These are phyloP conservation scores for Tholera decimalis DNA, from an alignment of 2,888 invertebrate genomes.

Conservation along the genomic window DNA sequence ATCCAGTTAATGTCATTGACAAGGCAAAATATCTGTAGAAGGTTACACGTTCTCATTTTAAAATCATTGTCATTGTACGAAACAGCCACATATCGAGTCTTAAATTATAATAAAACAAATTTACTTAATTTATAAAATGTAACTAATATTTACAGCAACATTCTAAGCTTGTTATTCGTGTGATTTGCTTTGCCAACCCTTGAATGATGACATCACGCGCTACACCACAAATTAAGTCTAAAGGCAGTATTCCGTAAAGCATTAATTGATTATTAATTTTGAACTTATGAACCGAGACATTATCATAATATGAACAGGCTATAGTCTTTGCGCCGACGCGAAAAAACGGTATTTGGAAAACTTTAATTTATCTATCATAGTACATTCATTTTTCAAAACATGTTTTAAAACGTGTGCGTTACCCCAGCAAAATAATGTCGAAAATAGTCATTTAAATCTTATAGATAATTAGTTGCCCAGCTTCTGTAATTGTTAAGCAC, in stretches of 20 bases:
- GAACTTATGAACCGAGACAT: conserved; percentile 1
- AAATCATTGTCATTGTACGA: conserved; percentile 34
- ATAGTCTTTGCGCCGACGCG: no score
- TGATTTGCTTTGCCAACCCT: conserved; percentile 27
- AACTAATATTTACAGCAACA: conserved; percentile 68
- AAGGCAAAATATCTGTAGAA: conserved; percentile 8
- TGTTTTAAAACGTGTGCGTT: no score
- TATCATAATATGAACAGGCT: not conserved
- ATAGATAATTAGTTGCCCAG: no score
- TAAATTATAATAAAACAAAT: conserved; percentile 70
- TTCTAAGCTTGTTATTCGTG: conserved; percentile 50
- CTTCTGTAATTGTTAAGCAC: no score
- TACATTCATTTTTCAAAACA: no score
- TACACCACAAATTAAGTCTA: not conserved
- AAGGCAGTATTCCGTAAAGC: not conserved
- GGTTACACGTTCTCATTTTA: not conserved
- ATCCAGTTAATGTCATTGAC: not conserved
- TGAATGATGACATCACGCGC: conserved; percentile 10
- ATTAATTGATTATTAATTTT: not conserved
- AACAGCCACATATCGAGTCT: conserved; percentile 67
- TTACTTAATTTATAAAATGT: conserved; percentile 57
- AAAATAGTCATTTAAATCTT: no score
- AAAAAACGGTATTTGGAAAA: no score
- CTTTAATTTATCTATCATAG: no score
- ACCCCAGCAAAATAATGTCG: no score